Percentiles rank a stretch among this genome's conserved stretches.
phyloP scores from a whole-genome alignment of 92 coral and sea anemone species.

The Metridium senile region DNA sequence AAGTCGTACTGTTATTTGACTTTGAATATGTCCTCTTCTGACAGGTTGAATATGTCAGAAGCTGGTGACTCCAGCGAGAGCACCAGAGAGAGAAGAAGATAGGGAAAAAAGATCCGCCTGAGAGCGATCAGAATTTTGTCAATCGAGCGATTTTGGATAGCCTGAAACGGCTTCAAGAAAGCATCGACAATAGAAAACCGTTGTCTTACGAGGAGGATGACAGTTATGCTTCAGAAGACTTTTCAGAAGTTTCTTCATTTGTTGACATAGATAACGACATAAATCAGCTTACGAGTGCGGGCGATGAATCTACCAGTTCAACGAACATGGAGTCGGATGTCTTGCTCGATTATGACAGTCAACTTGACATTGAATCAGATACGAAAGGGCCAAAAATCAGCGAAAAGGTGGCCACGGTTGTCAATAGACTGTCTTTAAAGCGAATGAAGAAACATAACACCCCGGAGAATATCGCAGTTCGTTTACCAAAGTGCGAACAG shows the following conservation, averaged over 20 bases:
- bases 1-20: too few species aligned
- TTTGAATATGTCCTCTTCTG: too few species aligned
- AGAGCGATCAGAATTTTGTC: background rate
- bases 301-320: background rate
- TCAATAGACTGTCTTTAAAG: background rate
- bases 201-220: background rate
- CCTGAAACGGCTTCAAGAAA: background rate
- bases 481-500: conserved; percentile 34
- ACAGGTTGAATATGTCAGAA: too few species aligned
- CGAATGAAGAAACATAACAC: conserved; percentile 25
- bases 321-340: too few species aligned
- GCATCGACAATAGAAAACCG: too few species aligned
- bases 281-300: background rate
- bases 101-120: background rate
- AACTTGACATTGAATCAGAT: conserved; percentile 20
- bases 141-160: background rate
- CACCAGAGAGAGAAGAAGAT: too few species aligned
- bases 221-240: background rate
- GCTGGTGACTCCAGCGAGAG: too few species aligned
- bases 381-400: conserved; percentile 21
- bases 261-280: background rate
- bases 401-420: background rate
- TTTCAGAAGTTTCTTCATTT: too few species aligned
- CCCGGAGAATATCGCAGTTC: conserved; percentile 26
- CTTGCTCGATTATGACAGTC: conserved; percentile 10